phyloP scores from a whole-genome alignment of 2,797 vertebrate species.

The Rhincodon typus region DNA sequence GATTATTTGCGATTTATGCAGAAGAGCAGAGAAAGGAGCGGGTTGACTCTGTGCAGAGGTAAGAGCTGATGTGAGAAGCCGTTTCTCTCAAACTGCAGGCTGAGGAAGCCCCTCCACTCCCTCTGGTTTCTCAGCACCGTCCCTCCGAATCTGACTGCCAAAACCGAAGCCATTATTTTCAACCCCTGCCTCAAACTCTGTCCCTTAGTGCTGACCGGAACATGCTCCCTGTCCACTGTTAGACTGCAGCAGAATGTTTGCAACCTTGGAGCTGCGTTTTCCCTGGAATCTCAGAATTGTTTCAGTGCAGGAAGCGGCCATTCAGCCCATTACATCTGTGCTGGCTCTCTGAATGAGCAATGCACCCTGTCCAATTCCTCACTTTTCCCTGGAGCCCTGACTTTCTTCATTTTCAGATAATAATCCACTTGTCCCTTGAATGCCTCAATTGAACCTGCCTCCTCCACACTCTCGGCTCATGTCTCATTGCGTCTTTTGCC shows the following conservation, averaged over 20 bases:
- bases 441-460: background rate
- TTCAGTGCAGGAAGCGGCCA: too few relatives aligned
- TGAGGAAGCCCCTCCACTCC: background rate
- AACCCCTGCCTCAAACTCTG: background rate
- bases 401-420: background rate
- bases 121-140: background rate
- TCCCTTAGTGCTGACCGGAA: background rate
- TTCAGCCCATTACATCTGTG: background rate
- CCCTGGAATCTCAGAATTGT: background rate
- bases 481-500: background rate
- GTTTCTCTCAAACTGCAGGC: background rate
- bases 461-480: background rate
- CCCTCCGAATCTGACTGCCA: background rate
- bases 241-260: background rate
- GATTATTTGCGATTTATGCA: slow-evolving; percentile 78
- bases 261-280: background rate
- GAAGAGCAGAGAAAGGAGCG: slow-evolving; percentile 80
- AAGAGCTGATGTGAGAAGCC: slow-evolving; percentile 33
- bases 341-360: background rate
- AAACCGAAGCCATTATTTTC: background rate
- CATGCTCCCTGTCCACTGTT: background rate
- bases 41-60: slow-evolving; percentile 78
- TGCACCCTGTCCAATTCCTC: background rate
- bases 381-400: background rate
- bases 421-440: background rate